Conservation (phyloP, 2,797 vertebrate species). For the Denticeps clupeoides region DNA sequence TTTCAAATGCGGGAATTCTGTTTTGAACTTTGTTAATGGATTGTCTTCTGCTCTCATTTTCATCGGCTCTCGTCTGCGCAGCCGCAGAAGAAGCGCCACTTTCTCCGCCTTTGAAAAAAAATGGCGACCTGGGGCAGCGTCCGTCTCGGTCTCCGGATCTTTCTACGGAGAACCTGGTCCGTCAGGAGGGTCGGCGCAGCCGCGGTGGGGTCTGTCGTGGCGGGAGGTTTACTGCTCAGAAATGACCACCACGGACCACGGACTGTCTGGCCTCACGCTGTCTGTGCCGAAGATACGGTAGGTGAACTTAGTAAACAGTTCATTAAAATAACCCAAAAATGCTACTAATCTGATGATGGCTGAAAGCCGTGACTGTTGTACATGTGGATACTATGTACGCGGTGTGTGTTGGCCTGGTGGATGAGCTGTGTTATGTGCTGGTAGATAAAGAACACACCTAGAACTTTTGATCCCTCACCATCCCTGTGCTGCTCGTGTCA, state of each 20-base stretch:
- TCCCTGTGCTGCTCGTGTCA: too few species aligned
- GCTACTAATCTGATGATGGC: neutral
- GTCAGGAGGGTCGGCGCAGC: conserved; percentile 26
- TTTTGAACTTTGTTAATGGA: too few species aligned
- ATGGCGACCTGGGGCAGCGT: conserved; percentile 53
- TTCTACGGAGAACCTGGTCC: conserved; percentile 21
- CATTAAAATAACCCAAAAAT: neutral
- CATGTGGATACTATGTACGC: neutral
- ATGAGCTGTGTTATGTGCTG: neutral
- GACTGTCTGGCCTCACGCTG: conserved; percentile 31
- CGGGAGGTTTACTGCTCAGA: conserved; percentile 32
- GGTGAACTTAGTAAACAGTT: conserved; percentile 29
- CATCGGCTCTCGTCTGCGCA: too few species aligned
- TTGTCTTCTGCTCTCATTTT: too few species aligned
- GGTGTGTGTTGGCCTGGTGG: neutral
- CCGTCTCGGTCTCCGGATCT: conserved; percentile 22
- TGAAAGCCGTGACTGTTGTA: neutral
- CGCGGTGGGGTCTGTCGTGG: conserved; percentile 37
- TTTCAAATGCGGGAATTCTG: too few species aligned
- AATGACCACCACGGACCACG: conserved; percentile 18
- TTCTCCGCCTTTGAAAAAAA: conserved; percentile 18
- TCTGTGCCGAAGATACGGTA: conserved; percentile 40
- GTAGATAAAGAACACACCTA: too few species aligned
- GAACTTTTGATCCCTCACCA: too few species aligned
- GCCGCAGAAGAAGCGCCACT: neutral